Evolutionary conservation across 2,113 vertebrate species (phyloP).

Genomic region (Callionymus lyra): DNA sequence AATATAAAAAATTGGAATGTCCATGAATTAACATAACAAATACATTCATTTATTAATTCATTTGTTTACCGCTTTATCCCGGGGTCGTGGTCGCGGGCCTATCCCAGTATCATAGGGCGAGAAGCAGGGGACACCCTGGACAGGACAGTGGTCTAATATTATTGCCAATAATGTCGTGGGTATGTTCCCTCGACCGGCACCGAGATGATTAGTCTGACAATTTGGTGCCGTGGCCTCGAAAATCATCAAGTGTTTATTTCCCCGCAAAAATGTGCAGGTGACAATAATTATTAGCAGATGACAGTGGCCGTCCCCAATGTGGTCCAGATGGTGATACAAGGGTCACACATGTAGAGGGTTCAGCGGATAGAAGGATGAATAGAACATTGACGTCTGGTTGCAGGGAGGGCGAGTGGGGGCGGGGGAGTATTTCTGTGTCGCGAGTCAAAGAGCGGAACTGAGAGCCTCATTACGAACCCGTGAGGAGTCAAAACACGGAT

Average conservation of each 20-base stretch:
- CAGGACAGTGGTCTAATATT: too few relatives aligned
- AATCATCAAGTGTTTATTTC: slow-evolving; percentile 64
- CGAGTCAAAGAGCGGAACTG: slow-evolving; percentile 13
- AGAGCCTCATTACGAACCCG: slow-evolving; percentile 7
- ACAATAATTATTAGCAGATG: slow-evolving; percentile 87
- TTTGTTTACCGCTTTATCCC: too few relatives aligned
- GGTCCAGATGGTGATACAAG: slow-evolving; percentile 80
- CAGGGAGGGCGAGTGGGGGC: slow-evolving; percentile 31
- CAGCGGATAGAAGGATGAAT: too few relatives aligned
- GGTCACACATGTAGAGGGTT: slow-evolving; percentile 63
- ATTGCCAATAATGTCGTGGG: too few relatives aligned
- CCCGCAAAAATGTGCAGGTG: slow-evolving; percentile 74
- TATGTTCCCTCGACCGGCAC: slow-evolving; percentile 17
- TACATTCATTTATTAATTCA: too few relatives aligned
- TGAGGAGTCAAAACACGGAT: slow-evolving; percentile 14
- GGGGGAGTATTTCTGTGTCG: background rate
- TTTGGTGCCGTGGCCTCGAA: slow-evolving; percentile 30
- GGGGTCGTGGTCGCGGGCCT: too few relatives aligned
- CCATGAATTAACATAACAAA: too few relatives aligned
- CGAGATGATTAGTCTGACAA: too few relatives aligned
- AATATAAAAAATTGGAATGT: too few relatives aligned
- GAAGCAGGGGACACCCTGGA: too few relatives aligned
- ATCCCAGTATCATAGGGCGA: too few relatives aligned
- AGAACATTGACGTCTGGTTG: too few relatives aligned
- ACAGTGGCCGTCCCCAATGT: slow-evolving; percentile 73